Conservation (phyloP, 2,797 vertebrate genomes). For the Tragopan temminckii region DNA sequence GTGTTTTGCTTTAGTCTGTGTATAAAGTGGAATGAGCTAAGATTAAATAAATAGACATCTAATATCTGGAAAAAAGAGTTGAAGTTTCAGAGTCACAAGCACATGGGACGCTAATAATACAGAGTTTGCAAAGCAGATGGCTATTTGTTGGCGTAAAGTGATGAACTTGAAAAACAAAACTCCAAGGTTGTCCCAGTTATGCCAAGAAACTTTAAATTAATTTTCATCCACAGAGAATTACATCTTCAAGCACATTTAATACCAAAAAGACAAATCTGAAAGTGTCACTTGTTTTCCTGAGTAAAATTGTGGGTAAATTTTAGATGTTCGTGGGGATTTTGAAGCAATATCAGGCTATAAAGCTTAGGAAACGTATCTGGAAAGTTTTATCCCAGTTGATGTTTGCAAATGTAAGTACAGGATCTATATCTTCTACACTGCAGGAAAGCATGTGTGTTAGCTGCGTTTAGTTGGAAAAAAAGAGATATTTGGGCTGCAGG, state of each 20-base stretch:
- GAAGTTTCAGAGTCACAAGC: neutral
- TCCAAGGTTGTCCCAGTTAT: neutral
- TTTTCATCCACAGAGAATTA: neutral
- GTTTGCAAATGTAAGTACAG: neutral
- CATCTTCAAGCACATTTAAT: neutral
- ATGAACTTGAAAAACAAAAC: neutral
- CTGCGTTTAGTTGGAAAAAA: neutral
- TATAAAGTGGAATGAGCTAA: neutral
- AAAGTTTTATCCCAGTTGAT: neutral
- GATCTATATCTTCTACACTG: neutral
- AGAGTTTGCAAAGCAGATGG: neutral
- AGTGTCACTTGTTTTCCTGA: neutral
- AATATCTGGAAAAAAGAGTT: neutral
- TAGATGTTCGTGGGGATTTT: neutral
- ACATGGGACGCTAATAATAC: neutral
- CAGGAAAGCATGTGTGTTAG: neutral
- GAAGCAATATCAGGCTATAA: neutral
- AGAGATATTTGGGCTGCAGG: neutral
- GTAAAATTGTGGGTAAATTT: neutral
- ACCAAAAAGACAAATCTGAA: neutral
- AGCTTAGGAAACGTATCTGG: neutral
- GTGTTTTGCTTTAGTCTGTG: neutral
- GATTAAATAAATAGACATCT: neutral
- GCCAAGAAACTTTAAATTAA: neutral
- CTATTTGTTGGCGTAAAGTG: neutral